These are phyloP conservation scores for Dasypogon diadema DNA, from an alignment of 2,888 invertebrate species.

Conservation along the genomic window DNA sequence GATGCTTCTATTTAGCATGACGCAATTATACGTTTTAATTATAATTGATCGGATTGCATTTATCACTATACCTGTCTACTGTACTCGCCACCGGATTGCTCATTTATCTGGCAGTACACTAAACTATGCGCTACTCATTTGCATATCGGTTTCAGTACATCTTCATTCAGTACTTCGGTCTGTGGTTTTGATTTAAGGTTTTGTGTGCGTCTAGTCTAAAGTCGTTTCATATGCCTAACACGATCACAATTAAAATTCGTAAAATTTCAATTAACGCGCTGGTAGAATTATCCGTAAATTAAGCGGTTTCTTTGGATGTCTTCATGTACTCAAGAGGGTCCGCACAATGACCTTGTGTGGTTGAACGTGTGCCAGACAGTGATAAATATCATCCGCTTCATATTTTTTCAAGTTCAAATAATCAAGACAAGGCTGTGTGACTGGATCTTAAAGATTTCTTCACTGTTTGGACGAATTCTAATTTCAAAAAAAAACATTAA, in stretches of 20 bases:
- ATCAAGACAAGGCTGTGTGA: too few species aligned
- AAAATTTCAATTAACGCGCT: slow-evolving; percentile 31
- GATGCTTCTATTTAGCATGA: slow-evolving; percentile 8
- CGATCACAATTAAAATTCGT: slow-evolving; percentile 22
- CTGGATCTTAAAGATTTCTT: too few species aligned
- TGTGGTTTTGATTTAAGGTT: neutral
- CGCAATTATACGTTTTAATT: slow-evolving; percentile 53
- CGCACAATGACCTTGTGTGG: neutral
- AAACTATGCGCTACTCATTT: slow-evolving; percentile 41
- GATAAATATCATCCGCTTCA: neutral
- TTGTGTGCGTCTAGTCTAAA: neutral
- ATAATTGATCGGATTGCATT: slow-evolving; percentile 54
- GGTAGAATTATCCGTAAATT: neutral
- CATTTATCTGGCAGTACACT: slow-evolving; percentile 8
- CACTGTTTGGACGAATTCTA: too few species aligned
- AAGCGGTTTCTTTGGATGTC: neutral
- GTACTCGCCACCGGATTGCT: neutral
- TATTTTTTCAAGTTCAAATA: too few species aligned
- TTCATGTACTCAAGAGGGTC: neutral
- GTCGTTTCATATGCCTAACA: neutral
- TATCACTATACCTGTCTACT: slow-evolving; percentile 47
- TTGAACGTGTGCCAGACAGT: neutral
- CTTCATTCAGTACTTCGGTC: slow-evolving; percentile 13
- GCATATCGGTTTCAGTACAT: slow-evolving; percentile 42
- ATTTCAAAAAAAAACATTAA: too few species aligned